These are phyloP conservation scores for Enteromius paludinosus DNA, from an alignment of 2,797 vertebrate species.

Conservation along the genomic window DNA sequence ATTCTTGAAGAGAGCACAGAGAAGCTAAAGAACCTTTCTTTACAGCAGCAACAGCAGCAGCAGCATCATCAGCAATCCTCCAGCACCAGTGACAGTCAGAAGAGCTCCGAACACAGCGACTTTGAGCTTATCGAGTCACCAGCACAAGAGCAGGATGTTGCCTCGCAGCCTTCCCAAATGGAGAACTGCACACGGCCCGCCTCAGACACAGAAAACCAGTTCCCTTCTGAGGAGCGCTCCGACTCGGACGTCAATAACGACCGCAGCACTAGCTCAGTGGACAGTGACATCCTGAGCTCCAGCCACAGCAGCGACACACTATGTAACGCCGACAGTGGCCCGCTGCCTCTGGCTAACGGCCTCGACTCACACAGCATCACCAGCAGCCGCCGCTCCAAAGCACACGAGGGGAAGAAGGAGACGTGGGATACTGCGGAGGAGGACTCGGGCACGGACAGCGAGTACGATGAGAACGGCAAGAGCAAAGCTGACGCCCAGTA, in stretches of 20 bases:
- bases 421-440: conserved; percentile 98
- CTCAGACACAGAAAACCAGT: conserved; percentile 87
- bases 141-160: conserved; percentile 86
- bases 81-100: conserved; percentile 92
- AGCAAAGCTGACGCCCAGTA: conserved; percentile 88
- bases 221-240: conserved; percentile 91
- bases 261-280: conserved; percentile 97
- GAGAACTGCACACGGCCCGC: conserved; percentile 86
- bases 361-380: conserved; percentile 98
- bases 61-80: conserved; percentile 77
- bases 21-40: conserved; percentile 93
- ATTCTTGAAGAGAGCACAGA: conserved; percentile 98
- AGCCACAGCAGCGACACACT: conserved; percentile 98
- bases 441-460: conserved; percentile 97
- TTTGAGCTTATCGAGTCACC: conserved; percentile 95
- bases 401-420: conserved; percentile 96
- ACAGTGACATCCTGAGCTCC: conserved; percentile 98
- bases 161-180: conserved; percentile 84
- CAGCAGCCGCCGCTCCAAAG: conserved; percentile 96
- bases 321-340: conserved; percentile 92
- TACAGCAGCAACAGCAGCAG: conserved; percentile 73
- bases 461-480: conserved; percentile 97
- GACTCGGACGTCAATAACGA: conserved; percentile 98
- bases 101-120: conserved; percentile 94
- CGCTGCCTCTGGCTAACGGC: conserved; percentile 92